Percentiles rank a stretch among this genome's conserved stretches.
phyloP scores from a whole-genome alignment of 2,113 vertebrate species.

The Atractosteus spatula region DNA sequence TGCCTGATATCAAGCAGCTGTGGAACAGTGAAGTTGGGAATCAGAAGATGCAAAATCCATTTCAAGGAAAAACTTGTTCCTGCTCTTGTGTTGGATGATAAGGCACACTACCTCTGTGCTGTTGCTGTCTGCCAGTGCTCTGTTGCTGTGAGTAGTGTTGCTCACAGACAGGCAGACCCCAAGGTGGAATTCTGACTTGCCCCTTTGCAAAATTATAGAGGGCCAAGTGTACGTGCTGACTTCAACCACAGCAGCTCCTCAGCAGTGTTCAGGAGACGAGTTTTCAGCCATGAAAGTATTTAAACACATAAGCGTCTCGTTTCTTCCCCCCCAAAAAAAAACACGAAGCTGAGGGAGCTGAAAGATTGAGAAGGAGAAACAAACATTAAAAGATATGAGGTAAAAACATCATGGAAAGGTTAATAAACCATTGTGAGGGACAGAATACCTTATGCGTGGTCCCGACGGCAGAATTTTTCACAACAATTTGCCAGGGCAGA shows the following conservation, averaged over 20 bases:
- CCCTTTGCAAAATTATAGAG: too few species aligned
- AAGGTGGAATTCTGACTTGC: too few species aligned
- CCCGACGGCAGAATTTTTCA: too few species aligned
- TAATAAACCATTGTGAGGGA: not conserved
- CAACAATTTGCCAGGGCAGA: too few species aligned
- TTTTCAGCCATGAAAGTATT: not conserved
- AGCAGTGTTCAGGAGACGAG: not conserved
- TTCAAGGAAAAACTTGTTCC: slow-evolving; percentile 1
- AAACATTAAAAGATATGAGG: slow-evolving; percentile 3
- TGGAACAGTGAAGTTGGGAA: not conserved
- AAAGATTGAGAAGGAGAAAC: not conserved
- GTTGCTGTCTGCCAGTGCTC: not conserved
- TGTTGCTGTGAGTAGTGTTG: too few species aligned
- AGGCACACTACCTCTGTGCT: not conserved
- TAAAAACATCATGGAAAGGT: not conserved
- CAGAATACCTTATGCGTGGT: too few species aligned
- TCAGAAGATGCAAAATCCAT: slow-evolving; percentile 11
- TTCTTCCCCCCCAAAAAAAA: not conserved
- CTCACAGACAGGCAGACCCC: too few species aligned
- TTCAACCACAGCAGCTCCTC: too few species aligned
- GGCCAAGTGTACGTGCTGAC: too few species aligned
- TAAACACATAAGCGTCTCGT: not conserved
- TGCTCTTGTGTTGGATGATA: not conserved
- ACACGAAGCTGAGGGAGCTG: not conserved
- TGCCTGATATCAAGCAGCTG: slow-evolving; percentile 19